Base-by-base conservation (phyloP, 2,113 vertebrate species). In the Tupaia chinensis region DNA sequence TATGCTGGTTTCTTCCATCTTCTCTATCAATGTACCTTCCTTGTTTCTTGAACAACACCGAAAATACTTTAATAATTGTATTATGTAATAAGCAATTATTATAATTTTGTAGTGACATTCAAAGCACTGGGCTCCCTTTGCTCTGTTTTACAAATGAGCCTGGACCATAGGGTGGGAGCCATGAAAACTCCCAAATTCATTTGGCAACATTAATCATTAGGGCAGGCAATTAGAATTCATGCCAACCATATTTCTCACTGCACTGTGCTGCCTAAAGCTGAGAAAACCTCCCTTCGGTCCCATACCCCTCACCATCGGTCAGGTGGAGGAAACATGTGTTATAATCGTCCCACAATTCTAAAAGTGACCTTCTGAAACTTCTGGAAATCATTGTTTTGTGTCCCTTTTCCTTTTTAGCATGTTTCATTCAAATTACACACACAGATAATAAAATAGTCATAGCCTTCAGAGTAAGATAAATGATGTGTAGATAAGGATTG, bases 71-170 rank as follows among this genome's bases (percentile, higher is more conserved):
- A 92, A 86, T 88, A 95, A 91, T 60, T 74, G 20, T 63, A 20
- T 96, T 97, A 86, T 74, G 29, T 94, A 97, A 97, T 78, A 84
- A 92, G 65, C 73, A 94, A 76, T 96, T 94, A 96, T 63, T 94
- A 68, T 86, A 93, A 97, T 91, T 95, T 97, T 87, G 79, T 11
- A 63, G 32, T 79, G 70, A 66, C 60, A 61, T 91, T 88, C 85
- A 86, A 94, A 95, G 69, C 54, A 23, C 56, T 90, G 77, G 70
- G 13, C 7, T 96, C 20, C 54, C 54, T 95, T 96, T 95, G 91
- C 69, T 94, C 86, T 94, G 5, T 82, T 95, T 95, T 88, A 74
- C 74, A 96, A 95, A 95, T 83, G 93, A 95, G 63, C 22, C 4
- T 96, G 85, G 53, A 68, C 63, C 60, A 82, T 53, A 74, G 73